Conservation (phyloP, 2,888 invertebrate genomes). For the Pseudoips prasinana region DNA sequence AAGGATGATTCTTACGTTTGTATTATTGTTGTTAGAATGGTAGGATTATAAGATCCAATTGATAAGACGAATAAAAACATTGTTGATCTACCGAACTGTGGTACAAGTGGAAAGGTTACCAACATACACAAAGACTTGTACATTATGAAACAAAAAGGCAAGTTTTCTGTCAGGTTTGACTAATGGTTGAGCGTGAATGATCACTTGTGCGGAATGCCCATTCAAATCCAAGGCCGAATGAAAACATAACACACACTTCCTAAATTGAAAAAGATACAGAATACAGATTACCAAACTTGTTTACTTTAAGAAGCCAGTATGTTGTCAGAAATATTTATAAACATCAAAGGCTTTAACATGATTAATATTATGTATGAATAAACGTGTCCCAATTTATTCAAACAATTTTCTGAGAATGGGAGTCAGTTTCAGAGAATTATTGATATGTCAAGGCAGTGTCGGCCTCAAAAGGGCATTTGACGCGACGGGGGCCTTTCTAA, state of each 20-base stretch:
- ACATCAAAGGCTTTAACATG: slow-evolving; percentile 10
- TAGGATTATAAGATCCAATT: slow-evolving; percentile 2
- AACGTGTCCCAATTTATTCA: slow-evolving; percentile 16
- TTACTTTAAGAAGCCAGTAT: neutral
- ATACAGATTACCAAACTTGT: slow-evolving; percentile 5
- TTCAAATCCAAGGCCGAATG: slow-evolving; percentile 12
- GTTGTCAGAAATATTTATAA: slow-evolving; percentile 7
- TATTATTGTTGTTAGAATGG: slow-evolving; percentile 23
- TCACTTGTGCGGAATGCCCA: slow-evolving; percentile 10
- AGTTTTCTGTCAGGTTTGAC: slow-evolving; percentile 12
- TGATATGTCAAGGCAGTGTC: slow-evolving; percentile 18
- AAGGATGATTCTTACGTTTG: slow-evolving; percentile 41
- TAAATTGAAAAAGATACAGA: slow-evolving; percentile 1
- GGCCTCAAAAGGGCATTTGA: slow-evolving; percentile 16
- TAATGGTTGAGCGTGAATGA: slow-evolving; percentile 14
- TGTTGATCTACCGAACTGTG: too few relatives aligned
- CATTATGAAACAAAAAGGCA: slow-evolving; percentile 8
- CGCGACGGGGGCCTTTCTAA: slow-evolving; percentile 26
- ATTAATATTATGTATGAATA: slow-evolving; percentile 1
- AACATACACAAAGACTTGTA: slow-evolving; percentile 11
- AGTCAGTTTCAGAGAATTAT: slow-evolving; percentile 10
- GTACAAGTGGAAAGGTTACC: slow-evolving; percentile 10
- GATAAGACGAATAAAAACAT: neutral
- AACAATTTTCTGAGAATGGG: slow-evolving; percentile 15
- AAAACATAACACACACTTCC: slow-evolving; percentile 13